Evolutionary conservation across 2,888 invertebrate species (phyloP), one percentile per base, ranked within the genome.

Genomic region (Camponotus fellah): DNA sequence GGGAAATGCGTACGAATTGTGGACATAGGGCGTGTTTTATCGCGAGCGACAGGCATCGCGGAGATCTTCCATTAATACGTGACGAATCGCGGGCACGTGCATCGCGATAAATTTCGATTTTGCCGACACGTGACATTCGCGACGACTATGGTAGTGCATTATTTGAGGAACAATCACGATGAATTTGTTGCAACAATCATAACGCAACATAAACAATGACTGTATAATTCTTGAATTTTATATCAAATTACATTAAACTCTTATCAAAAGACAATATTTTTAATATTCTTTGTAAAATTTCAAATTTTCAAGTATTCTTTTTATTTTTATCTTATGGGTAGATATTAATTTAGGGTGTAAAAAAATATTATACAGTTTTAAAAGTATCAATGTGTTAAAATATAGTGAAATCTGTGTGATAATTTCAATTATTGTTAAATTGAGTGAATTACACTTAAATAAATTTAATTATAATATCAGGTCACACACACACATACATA

Each of bases 41-140:
- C 87, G 88, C 87, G 69, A 75, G 49, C 72, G 86, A 85, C 83
- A 66, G 76, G 65, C 76, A 71, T 81, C 49, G 80, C 66, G 37
- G 74, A 69, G 87, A 84, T 87, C 89, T 88, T 85, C 71, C 84
- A 71, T 62, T 60, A 87, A 87, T 88, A 88, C 88, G 84, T 84
- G 88, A 88, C 85, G 85, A 88, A 88, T 88, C 85, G 72, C 49
- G 83, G 53, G 26, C 74, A 71, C 62, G 82, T 69, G 81, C 82
- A 66, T 85, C 80, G 64, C 86, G 85, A 83, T 85, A 83, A 86
- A 84, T 86, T 79, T 82, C 71, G 65, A 82, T 82, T 81, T 74
- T 83, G 49, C 49, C 68, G 86, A 68, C 75, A 65, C 80, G 76
- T 40, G 40, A 46, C 68, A 62, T n/a, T 62, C 77, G 37, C 40